Evolutionary conservation across 2,888 invertebrate species (phyloP).

Genomic region (Cerastis rubricosa): DNA sequence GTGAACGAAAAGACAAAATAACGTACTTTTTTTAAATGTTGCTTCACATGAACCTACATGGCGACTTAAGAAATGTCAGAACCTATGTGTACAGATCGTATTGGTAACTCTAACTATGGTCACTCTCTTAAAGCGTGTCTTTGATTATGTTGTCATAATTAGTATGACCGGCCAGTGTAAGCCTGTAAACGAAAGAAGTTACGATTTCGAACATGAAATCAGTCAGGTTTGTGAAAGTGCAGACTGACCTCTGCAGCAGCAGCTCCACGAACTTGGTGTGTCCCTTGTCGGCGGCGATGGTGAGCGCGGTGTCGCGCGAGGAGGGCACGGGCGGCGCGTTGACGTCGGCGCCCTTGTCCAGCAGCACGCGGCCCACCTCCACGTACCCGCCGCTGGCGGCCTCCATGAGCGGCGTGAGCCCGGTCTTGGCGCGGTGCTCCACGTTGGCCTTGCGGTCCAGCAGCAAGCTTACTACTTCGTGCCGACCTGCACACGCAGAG

Average conservation of each 20-base stretch:
- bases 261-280: conserved; percentile 98
- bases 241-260: conserved; percentile 15
- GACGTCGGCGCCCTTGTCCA: conserved; percentile 99
- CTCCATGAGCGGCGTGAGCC: conserved; percentile 99
- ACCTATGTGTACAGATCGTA: too few relatives aligned
- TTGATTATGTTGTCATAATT: too few relatives aligned
- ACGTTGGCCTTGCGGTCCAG: conserved; percentile 99
- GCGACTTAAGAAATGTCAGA: background rate
- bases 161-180: too few relatives aligned
- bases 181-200: too few relatives aligned
- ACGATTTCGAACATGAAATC: too few relatives aligned
- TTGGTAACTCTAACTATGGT: too few relatives aligned
- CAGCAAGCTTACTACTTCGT: conserved; percentile 99
- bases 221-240: too few relatives aligned
- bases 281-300: conserved; percentile 99
- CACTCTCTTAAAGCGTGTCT: too few relatives aligned
- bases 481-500: conserved; percentile 89
- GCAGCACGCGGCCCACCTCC: conserved; percentile 98
- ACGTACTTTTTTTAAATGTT: too few relatives aligned
- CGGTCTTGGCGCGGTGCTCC: conserved; percentile 99
- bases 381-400: conserved; percentile 99
- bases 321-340: conserved; percentile 99
- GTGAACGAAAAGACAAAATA: too few relatives aligned
- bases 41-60: background rate
- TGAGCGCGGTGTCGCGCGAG: conserved; percentile 99